Evolutionary conservation across 2,888 invertebrate genomes (phyloP).

Genomic region (Nomada goodeniana): DNA sequence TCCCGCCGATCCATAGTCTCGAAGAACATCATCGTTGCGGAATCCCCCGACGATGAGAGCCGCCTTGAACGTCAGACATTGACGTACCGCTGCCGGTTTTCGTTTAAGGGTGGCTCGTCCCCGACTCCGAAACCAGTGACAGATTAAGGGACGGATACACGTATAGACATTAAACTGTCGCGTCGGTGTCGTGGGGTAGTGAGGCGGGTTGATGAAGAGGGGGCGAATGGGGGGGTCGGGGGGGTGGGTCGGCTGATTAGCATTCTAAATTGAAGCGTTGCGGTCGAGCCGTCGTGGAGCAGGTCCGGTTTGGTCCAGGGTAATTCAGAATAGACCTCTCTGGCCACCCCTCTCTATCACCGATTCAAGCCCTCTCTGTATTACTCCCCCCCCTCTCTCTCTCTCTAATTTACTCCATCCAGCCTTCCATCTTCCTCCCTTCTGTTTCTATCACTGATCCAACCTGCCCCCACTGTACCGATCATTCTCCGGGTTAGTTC

Average conservation of each 20-base stretch:
- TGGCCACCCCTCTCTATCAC: constrained; percentile 60
- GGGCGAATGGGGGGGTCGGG: constrained; percentile 24
- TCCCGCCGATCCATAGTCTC: neutral
- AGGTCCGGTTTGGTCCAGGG: constrained; percentile 76
- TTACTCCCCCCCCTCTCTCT: constrained; percentile 10
- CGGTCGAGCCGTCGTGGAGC: constrained; percentile 78
- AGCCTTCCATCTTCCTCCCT: constrained; percentile 19
- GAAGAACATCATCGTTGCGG: constrained; percentile 51
- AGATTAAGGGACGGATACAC: constrained; percentile 78
- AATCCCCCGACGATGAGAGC: constrained; percentile 54
- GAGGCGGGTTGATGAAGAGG: constrained; percentile 39
- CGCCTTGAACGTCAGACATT: constrained; percentile 62
- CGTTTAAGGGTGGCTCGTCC: constrained; percentile 55
- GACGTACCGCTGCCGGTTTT: constrained; percentile 64
- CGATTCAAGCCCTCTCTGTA: constrained; percentile 49
- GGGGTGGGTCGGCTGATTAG: constrained; percentile 79
- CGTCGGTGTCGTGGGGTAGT: constrained; percentile 63
- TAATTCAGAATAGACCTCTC: constrained; percentile 77
- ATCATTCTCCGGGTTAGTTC: constrained; percentile 68
- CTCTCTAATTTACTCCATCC: constrained; percentile 21
- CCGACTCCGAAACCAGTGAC: constrained; percentile 55
- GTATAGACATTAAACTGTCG: constrained; percentile 80
- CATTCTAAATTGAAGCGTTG: constrained; percentile 84
- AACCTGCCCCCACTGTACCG: constrained; percentile 33
- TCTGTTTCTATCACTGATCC: constrained; percentile 52